A percentile compares a stretch with the other conserved stretches of the same genome.
These are phyloP conservation scores for Daphoenositta chrysoptera DNA, from an alignment of 2,113 vertebrate species.

Conservation along the genomic window DNA sequence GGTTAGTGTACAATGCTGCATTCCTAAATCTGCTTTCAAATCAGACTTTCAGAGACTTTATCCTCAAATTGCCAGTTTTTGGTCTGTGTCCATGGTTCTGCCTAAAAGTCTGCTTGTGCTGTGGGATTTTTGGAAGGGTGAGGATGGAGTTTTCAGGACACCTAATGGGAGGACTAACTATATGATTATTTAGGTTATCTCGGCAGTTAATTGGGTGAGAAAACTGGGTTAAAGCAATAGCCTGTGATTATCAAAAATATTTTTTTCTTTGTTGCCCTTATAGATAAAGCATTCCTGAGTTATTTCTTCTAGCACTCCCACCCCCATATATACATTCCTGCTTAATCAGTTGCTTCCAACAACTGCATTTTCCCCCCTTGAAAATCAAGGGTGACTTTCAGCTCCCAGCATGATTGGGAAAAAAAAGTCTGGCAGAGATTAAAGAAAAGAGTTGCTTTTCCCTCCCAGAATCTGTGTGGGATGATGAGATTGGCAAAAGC, in stretches of 20 bases:
- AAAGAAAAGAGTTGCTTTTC: conserved; percentile 4
- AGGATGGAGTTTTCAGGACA: not conserved
- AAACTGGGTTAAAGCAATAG: not conserved
- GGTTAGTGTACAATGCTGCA: not conserved
- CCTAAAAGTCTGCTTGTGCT: not conserved
- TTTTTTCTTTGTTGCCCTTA: not conserved
- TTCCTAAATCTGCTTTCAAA: not conserved
- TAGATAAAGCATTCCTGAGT: not conserved
- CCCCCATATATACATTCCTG: not conserved
- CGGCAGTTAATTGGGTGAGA: not conserved
- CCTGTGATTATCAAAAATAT: not conserved
- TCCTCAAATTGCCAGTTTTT: not conserved
- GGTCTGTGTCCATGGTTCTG: not conserved
- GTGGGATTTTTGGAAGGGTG: not conserved
- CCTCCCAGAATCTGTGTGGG: conserved; percentile 14
- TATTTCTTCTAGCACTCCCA: not conserved
- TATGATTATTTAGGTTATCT: not conserved
- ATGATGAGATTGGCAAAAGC: conserved; percentile 3
- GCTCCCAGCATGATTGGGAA: not conserved
- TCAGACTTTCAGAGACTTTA: not conserved
- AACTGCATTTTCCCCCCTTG: not conserved
- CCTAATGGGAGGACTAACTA: not conserved
- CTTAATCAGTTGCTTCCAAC: not conserved
- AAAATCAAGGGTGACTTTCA: conserved; percentile 37
- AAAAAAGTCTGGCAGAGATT: not conserved